Evolutionary conservation across 2,113 vertebrate species (phyloP).

Genomic region (Actenoides lindsayi): DNA sequence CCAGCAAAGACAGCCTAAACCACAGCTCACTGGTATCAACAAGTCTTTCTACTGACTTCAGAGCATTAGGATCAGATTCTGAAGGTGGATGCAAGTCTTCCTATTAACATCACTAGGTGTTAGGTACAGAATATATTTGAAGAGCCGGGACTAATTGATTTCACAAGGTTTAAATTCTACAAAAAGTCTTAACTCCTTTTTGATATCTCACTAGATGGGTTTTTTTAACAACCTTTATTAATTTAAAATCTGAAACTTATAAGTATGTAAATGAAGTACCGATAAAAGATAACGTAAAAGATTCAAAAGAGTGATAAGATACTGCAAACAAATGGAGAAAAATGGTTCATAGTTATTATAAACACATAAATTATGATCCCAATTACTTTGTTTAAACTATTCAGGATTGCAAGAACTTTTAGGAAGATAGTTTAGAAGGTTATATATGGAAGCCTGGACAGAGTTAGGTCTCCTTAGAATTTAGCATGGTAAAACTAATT

Average conservation of each 20-base stretch:
- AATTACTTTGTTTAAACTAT: not conserved
- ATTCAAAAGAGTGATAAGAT: constrained; percentile 5
- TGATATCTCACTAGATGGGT: not conserved
- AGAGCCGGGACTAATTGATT: not conserved
- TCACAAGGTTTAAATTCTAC: not conserved
- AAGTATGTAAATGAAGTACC: not conserved
- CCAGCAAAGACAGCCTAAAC: constrained; percentile 4
- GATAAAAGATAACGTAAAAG: constrained; percentile 21
- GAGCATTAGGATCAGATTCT: not conserved
- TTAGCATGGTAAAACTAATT: not conserved
- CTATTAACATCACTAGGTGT: not conserved
- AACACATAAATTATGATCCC: not conserved
- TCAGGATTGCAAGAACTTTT: not conserved
- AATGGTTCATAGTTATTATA: not conserved
- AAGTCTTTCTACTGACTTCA: not conserved
- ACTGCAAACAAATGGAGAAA: constrained; percentile 14
- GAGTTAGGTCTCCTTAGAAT: not conserved
- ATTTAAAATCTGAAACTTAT: constrained; percentile 40
- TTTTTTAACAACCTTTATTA: constrained; percentile 17
- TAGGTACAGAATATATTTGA: not conserved
- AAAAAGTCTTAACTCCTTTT: not conserved
- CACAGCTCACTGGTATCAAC: not conserved
- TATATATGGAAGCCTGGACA: not conserved
- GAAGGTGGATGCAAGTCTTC: not conserved
- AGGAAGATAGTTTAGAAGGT: not conserved